Base-by-base conservation (phyloP, 2,113 vertebrate species). In the Lycaon pictus region DNA sequence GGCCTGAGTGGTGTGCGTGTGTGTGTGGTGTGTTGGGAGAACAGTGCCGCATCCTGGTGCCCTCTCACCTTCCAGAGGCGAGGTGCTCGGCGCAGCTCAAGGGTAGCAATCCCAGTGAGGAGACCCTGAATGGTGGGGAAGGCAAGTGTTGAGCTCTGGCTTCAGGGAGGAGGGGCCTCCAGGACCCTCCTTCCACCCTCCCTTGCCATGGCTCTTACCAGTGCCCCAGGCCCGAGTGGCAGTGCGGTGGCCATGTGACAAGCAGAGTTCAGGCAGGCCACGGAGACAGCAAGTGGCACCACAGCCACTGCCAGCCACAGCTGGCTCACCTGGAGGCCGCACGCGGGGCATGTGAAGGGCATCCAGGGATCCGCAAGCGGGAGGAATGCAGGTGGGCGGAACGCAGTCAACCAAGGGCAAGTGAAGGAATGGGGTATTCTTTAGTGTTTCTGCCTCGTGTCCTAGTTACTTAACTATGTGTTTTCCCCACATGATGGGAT, bases 1-100 rank as follows among this genome's bases (percentile, higher is more conserved):
- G n/a, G 71, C 29, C 20, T 60, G 62, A 96, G 62, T 51, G 9
- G n/a, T 20, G 19, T 55, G 22, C 32, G 32, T 80, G 56, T 67
- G 53, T 35, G 35, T 35, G 35, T 35, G 35, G 35, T 35, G 35
- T 87, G 8, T 95, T 48, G 37, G 58, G 60, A 60, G 32, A 53
- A 72, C 43, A 87, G 79, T 43, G 76, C 32, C 82, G 19, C 12
- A 22, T 89, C 96, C 53, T 96, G 16, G 69, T 88, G 43, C 53
- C 79, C 16, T 92, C 96, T 97, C 58, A 98, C 98, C 98, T 98
- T 98, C 97, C 98, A 98, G 67, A 97, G 71, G 13, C 92, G 55
- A 16, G 97, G 98, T 58, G 93, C 90, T 97, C 97, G 97, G 67
- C 89, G 95, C 32, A 98, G 95, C 58, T 98, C 97, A 84, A 98